Conservation (phyloP, 2,888 invertebrate species). For the Diarsia mendica region DNA sequence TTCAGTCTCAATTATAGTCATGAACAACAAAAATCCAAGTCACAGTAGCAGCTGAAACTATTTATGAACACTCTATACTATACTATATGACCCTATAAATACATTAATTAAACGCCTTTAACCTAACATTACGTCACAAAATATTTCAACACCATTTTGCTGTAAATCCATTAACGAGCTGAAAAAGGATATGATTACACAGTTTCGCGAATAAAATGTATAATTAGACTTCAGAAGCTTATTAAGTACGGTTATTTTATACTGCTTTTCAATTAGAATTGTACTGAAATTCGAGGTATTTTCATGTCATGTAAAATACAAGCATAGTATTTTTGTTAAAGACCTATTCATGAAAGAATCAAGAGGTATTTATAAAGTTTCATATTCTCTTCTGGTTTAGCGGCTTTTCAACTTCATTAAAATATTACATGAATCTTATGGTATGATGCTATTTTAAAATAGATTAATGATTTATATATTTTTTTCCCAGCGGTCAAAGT, state of each 20-base stretch:
- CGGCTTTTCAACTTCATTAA: not conserved
- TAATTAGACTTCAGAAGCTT: conserved; percentile 27
- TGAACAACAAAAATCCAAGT: not conserved
- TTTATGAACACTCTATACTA: not conserved
- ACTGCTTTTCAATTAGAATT: conserved; percentile 9
- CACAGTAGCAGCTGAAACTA: not conserved
- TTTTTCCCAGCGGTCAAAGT: no score
- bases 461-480: no score
- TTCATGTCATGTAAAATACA: not conserved
- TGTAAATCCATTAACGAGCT: conserved; percentile 15
- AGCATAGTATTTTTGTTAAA: not conserved
- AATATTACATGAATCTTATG: not conserved
- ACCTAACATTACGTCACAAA: conserved; percentile 17
- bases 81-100: not conserved
- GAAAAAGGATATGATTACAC: conserved; percentile 22
- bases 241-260: not conserved
- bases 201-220: conserved; percentile 17
- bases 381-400: not conserved
- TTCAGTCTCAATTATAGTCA: not conserved
- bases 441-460: no score
- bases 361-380: not conserved
- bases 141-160: conserved; percentile 5
- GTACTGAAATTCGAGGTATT: conserved; percentile 1
- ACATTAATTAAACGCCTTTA: conserved; percentile 16
- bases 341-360: no score